A percentile compares a stretch with the other conserved stretches of the same genome.
Conservation (phyloP, 2,113 vertebrate species). For the Tyrannus savana region DNA sequence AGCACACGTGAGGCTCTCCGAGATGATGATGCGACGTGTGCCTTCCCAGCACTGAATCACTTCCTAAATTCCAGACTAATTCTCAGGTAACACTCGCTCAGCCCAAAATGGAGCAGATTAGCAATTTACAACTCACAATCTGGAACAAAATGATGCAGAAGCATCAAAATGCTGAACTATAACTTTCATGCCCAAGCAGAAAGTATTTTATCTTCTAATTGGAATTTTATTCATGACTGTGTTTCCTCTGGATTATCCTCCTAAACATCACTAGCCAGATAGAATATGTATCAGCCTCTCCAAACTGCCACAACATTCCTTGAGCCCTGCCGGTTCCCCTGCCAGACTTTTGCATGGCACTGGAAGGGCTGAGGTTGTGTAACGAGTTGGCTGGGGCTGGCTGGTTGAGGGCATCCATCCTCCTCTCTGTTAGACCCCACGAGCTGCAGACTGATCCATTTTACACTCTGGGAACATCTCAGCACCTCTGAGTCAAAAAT, state of each 20-base stretch:
- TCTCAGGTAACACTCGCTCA: neutral
- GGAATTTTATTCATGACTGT: neutral
- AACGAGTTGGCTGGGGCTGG: neutral
- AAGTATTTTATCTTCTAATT: neutral
- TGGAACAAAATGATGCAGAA: neutral
- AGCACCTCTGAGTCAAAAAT: neutral
- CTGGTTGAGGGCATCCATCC: neutral
- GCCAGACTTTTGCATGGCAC: neutral
- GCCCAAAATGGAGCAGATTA: neutral
- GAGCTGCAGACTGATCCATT: neutral
- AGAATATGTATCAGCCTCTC: accelerated
- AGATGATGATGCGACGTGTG: neutral
- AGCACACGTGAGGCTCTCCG: neutral
- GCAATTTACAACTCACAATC: neutral
- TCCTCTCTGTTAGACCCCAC: neutral
- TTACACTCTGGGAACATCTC: neutral
- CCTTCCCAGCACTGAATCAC: neutral
- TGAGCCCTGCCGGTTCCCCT: neutral
- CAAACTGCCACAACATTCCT: accelerated
- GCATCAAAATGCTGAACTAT: neutral
- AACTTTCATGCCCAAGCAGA: neutral
- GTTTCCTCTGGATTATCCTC: too few relatives aligned
- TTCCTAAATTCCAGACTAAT: neutral
- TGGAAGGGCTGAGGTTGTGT: neutral
- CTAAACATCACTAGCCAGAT: neutral